Evolutionary conservation across 2,888 invertebrate genomes (phyloP), one percentile per base, ranked within the genome.

Genomic region (Coenonympha glycerion): DNA sequence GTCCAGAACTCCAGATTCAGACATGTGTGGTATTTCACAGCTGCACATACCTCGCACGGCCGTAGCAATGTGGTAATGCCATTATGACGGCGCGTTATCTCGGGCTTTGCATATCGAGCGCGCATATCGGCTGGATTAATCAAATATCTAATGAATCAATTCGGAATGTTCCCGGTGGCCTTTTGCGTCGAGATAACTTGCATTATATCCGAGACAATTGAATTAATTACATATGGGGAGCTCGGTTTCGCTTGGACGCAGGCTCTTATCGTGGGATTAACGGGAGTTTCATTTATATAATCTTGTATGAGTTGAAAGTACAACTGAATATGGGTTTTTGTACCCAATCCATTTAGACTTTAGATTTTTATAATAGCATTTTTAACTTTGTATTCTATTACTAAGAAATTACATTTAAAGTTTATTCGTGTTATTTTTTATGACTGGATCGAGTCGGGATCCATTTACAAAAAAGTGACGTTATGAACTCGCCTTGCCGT

Each of bases 111-210:
- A 81, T 84, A 84, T 82, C 81, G 59, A 60, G 55, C 59, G 62
- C 58, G 69, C 68, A 73, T 75, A 80, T 83, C 80, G 69, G 60
- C 61, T 60, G 63, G 66, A 67, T 73, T 80, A 78, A 79, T 80
- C 79, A 76, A 79, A 75, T 72, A 79, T 76, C 67, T 76, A 81
- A 82, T 80, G 81, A 80, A 79, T 81, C 79, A 78, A 78, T 81
- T 78, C 69, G 69, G 66, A 65, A 66, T 69, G 51, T 68, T 63
- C 57, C 59, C 61, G 58, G 60, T 62, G 65, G 61, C 59, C 61
- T 58, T 58, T 56, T 53, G 50, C 45, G 50, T 54, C 48, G 24
- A 55, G 56, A 47, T 56, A 57, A 57, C 65, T 70, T 61, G 58
- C 55, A 49, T 60, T 62, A 53, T 57, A 49, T 56, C 33, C 26